phyloP scores from a whole-genome alignment of 2,113 vertebrate species.

The Caretta caretta region DNA sequence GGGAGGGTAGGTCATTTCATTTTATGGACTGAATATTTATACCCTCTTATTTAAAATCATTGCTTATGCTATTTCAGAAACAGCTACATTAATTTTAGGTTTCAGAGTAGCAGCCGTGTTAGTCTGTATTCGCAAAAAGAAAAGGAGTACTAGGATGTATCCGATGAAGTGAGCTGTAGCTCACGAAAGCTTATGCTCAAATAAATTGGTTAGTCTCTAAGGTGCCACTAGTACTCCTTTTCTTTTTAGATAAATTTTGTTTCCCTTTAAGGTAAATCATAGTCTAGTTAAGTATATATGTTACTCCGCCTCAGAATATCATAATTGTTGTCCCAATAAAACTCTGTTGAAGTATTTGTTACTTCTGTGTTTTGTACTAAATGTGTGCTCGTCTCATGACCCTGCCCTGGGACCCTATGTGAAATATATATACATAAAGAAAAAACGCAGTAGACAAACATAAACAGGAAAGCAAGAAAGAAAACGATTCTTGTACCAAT shows the following conservation, averaged over 20 bases:
- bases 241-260: background rate
- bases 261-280: background rate
- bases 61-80: background rate
- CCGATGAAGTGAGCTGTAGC: too few relatives aligned
- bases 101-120: too few relatives aligned
- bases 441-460: constrained; percentile 50
- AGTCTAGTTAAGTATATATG: background rate
- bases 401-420: background rate
- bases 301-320: background rate
- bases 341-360: background rate
- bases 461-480: background rate
- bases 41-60: background rate
- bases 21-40: background rate
- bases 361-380: background rate
- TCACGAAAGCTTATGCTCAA: too few relatives aligned
- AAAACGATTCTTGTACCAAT: constrained; percentile 31
- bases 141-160: too few relatives aligned
- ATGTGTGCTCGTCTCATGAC: background rate
- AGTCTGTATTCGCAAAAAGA: too few relatives aligned
- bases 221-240: too few relatives aligned
- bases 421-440: background rate
- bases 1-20: background rate
- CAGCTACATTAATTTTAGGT: background rate
- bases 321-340: background rate
- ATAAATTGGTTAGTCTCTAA: too few relatives aligned